Evolutionary conservation across 2,797 vertebrate species (phyloP), one percentile per base, ranked within the genome.

Genomic region (Synaphobranchus kaupii): DNA sequence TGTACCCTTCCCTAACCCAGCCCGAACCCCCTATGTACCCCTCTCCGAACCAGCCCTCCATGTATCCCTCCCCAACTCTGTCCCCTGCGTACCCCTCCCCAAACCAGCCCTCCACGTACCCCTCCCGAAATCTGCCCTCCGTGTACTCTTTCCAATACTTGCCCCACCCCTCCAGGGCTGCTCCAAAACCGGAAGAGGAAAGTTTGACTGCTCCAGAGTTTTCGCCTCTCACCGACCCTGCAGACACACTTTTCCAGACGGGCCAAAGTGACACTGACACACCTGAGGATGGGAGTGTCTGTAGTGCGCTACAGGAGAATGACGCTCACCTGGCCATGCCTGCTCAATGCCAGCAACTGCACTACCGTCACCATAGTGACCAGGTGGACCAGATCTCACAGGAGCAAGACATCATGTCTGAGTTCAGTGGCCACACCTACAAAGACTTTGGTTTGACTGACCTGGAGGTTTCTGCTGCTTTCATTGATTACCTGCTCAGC

Each of bases 401-500:
- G 39, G n/a, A 83, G 17, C 4, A 58, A 22, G 90, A 88, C 13
- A 90, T 93, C 83, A 56, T 93, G 39, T 89, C 87, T 0, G 92
- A 91, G 3, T 31, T 94, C 85, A 84, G 58, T 78, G 66, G 93
- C 7, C 90, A 89, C 25, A 91, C 94, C 5, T 50, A 93, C 85
- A 76, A 84, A 0, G 90, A 93, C 81, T 87, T 92, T 63, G 92
- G 31, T 17, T 78, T 93, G 68, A 89, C 91, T 0, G 91, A 94
- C 78, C 12, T 94, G 83, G 90, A 93, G 3, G 90, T 93, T 87
- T 94, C 93, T 34, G 83, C 88, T 0, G 88, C 88, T 12, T 92
- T 94, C 92, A 93, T 93, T 44, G 94, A 94, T 88, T 94, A 93
- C 90, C 84, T 94, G 10, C 84, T 94, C 68, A 22, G 85, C 0